phyloP scores from a whole-genome alignment of 2,113 vertebrate genomes.

The Spea multiplicata region DNA sequence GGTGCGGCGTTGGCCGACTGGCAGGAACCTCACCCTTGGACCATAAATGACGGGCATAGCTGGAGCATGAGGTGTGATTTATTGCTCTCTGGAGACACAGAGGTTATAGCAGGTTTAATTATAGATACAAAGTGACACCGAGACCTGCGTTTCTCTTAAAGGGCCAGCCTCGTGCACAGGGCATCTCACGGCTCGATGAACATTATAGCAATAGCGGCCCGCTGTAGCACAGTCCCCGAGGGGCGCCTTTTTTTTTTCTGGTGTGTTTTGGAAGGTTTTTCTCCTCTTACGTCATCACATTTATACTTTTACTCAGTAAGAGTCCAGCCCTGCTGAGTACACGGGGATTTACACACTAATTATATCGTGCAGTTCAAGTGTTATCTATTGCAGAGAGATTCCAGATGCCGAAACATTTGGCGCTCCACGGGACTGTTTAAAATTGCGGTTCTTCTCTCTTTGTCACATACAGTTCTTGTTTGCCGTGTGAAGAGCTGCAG shows the following conservation, averaged over 20 bases:
- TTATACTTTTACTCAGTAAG: neutral
- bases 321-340: neutral
- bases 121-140: neutral
- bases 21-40: neutral
- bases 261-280: neutral
- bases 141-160: neutral
- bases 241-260: too few species aligned
- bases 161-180: too few species aligned
- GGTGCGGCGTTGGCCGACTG: slow-evolving; percentile 4
- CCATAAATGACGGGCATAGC: neutral
- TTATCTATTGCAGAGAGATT: neutral
- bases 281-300: neutral
- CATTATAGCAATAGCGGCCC: too few species aligned
- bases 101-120: neutral
- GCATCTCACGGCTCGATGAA: too few species aligned
- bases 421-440: neutral
- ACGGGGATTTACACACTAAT: neutral
- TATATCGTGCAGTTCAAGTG: neutral
- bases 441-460: neutral
- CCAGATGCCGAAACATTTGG: neutral
- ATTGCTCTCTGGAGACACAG: slow-evolving; percentile 18
- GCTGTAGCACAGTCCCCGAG: too few species aligned
- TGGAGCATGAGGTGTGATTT: slow-evolving; percentile 15
- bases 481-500: neutral
- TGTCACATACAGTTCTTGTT: slow-evolving; percentile 1